Conservation (phyloP, 2,888 invertebrate species). For the Thelaira solivaga region DNA sequence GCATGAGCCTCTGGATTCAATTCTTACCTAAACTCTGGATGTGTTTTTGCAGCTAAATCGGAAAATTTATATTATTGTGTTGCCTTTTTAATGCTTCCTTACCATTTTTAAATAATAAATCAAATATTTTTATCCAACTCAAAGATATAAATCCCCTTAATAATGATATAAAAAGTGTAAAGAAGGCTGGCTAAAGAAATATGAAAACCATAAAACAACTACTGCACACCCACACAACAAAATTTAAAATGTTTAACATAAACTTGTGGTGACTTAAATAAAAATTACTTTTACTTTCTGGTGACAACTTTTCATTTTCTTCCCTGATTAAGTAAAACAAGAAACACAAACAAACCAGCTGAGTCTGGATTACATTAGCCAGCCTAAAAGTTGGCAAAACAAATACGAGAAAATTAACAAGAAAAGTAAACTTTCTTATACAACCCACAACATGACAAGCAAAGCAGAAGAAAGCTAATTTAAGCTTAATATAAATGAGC, state of each 20-base stretch:
- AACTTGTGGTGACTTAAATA: constrained; percentile 13
- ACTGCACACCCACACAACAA: constrained; percentile 23
- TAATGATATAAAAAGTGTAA: too few relatives aligned
- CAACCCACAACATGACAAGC: not conserved
- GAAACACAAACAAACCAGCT: constrained; percentile 8
- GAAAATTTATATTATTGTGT: too few relatives aligned
- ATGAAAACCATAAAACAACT: not conserved
- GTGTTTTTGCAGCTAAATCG: too few relatives aligned
- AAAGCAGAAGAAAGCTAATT: not conserved
- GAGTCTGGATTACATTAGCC: constrained; percentile 13
- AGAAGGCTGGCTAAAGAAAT: too few relatives aligned
- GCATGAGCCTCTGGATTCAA: too few relatives aligned
- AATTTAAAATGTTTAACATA: constrained; percentile 4
- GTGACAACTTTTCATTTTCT: not conserved
- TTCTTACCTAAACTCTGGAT: too few relatives aligned
- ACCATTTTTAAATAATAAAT: too few relatives aligned
- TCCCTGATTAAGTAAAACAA: not conserved
- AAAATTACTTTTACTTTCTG: constrained; percentile 8
- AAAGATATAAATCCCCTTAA: too few relatives aligned
- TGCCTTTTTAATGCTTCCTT: too few relatives aligned
- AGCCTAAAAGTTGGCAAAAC: constrained; percentile 45
- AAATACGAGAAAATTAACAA: constrained; percentile 11
- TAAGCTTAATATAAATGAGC: constrained; percentile 37
- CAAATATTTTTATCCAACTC: too few relatives aligned
- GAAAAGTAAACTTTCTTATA: not conserved